Percentiles rank a stretch among this genome's conserved stretches.
Conservation (phyloP, 2,113 vertebrate genomes). For the Nycticorax nycticorax region DNA sequence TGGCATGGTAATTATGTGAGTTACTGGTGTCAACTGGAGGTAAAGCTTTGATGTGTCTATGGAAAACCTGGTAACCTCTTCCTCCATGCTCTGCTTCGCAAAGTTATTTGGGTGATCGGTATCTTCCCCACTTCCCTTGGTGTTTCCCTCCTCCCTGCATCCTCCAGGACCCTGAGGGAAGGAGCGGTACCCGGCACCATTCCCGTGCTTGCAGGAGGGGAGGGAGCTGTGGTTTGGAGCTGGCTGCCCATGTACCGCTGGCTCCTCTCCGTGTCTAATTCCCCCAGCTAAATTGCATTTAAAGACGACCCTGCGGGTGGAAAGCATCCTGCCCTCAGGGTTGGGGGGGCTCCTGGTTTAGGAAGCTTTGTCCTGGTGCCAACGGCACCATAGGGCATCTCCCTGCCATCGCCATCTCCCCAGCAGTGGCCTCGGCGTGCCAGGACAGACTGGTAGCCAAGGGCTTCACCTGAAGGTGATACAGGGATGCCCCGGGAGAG, state of each 20-base stretch:
- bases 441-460: neutral
- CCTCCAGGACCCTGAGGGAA: accelerated
- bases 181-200: neutral
- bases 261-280: neutral
- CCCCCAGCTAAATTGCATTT: neutral
- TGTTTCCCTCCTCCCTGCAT: neutral
- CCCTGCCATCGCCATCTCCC: accelerated
- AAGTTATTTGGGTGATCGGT: neutral
- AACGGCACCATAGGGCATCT: accelerated
- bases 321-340: neutral
- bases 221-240: neutral
- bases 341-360: accelerated
- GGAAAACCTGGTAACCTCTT: slow-evolving; percentile 20
- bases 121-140: slow-evolving; percentile 12
- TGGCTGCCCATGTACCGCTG: neutral
- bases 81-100: neutral
- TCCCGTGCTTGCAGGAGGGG: neutral
- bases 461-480: neutral
- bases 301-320: neutral
- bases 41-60: slow-evolving; percentile 40
- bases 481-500: neutral
- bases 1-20: neutral
- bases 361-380: neutral
- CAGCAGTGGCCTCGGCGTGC: accelerated
- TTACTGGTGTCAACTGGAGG: slow-evolving; percentile 45